Conservation (phyloP, 2,113 vertebrate species). For the Accipiter cooperii region DNA sequence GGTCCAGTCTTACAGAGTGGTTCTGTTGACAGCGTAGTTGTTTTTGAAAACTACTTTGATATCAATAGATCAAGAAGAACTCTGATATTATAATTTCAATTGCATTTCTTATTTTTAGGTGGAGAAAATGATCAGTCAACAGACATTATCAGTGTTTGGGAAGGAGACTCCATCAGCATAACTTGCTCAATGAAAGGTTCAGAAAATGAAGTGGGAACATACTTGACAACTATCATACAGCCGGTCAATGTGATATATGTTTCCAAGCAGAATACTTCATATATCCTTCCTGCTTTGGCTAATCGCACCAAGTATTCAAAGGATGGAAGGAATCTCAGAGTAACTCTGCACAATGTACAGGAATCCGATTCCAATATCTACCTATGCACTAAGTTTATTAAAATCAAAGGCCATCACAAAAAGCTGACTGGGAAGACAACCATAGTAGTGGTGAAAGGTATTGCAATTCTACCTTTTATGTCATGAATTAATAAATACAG, state of each 20-base stretch:
- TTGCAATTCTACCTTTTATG: background rate
- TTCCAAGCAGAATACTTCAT: rapidly evolving
- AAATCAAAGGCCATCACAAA: rapidly evolving
- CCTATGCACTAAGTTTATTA: rapidly evolving
- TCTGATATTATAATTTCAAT: background rate
- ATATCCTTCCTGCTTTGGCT: rapidly evolving
- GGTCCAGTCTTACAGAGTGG: background rate
- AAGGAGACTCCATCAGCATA: constrained; percentile 35
- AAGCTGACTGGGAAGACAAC: background rate
- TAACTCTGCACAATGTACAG: background rate
- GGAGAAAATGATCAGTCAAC: background rate
- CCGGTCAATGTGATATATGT: rapidly evolving
- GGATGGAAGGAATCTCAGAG: background rate
- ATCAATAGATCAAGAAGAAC: background rate
- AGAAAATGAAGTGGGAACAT: background rate
- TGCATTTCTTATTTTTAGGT: constrained; percentile 27
- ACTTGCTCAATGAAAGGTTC: background rate
- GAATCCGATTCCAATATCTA: constrained; percentile 30
- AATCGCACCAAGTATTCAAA: background rate
- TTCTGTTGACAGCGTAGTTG: background rate
- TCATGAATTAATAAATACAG: background rate
- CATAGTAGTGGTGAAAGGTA: constrained; percentile 31
- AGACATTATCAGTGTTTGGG: background rate
- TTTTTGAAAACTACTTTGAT: background rate
- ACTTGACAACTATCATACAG: background rate